Conservation (phyloP, 2,797 vertebrate genomes). For the Oryzias dopingdopingensis region DNA sequence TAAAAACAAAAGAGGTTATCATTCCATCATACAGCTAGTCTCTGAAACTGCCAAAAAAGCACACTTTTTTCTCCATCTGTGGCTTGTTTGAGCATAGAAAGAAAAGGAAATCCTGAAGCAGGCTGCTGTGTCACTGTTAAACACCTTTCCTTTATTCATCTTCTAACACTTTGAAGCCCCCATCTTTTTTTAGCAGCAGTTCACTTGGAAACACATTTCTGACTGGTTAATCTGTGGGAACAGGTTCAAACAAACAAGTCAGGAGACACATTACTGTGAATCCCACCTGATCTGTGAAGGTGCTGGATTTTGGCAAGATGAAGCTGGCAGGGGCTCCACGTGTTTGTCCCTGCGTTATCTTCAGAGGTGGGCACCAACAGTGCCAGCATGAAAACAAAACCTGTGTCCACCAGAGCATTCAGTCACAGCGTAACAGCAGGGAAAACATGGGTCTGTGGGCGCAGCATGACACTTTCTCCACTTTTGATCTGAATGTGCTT, state of each 20-base stretch:
- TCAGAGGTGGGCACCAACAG: constrained; percentile 32
- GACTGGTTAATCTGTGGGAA: constrained; percentile 18
- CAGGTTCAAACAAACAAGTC: background rate
- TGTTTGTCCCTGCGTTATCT: constrained; percentile 15
- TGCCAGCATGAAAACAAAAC: constrained; percentile 47
- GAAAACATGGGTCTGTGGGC: constrained; percentile 2
- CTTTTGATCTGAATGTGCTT: background rate
- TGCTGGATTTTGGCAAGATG: constrained; percentile 6
- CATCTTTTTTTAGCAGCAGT: constrained; percentile 5
- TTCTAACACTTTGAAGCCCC: background rate
- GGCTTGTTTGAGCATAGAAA: too few species aligned
- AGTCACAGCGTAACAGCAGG: constrained; percentile 20
- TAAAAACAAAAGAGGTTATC: too few species aligned
- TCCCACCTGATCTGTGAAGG: constrained; percentile 13
- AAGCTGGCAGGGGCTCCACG: constrained; percentile 7
- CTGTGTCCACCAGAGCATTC: constrained; percentile 12
- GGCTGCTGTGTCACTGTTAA: background rate
- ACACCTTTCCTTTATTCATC: background rate
- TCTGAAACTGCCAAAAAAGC: too few species aligned
- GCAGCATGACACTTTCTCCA: background rate
- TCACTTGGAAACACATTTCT: constrained; percentile 5
- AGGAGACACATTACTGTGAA: background rate
- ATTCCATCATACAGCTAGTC: too few species aligned
- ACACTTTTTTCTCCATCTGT: too few species aligned
- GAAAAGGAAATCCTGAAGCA: constrained; percentile 1